Base-by-base conservation (phyloP, 2,113 vertebrate species). In the Centropus unirufus region DNA sequence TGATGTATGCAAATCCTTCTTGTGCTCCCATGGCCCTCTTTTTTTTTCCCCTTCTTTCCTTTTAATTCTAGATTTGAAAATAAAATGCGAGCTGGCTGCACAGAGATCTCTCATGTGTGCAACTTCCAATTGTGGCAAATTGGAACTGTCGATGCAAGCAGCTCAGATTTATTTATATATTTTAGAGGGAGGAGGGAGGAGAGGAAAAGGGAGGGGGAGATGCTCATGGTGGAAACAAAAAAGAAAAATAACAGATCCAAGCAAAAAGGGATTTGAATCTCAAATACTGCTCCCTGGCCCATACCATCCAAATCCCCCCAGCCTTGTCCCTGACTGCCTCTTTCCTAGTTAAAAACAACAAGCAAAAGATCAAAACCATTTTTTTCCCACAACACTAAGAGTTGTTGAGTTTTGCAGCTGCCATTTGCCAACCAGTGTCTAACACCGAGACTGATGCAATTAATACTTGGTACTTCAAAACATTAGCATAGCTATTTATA, bases 1-100 rank as follows among this genome's bases (percentile, higher is more conserved):
- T 97, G 95, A 97, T 97, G 89, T 97, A 98, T 98, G 97, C 93
- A 98, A 97, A 98, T 97, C 97, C 94, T 87, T 78, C 95, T 84
- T 96, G 81, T 94, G 96, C 96, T 97, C 94, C 96, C 95, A 66
- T 97, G 87, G 95, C 87, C 93, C 89, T 80, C 76, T 93, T 96
- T 86, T 91, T 91, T 91, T 78, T 9, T 1, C 14, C 46, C 5
- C 82, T 93, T 87, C 92, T 93, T 96, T 93, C 96, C 94, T 92
- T 94, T 97, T 95, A 96, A 97, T 97, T 97, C 93, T 93, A 95
- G 94, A 97, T 98, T 97, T 97, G 93, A 97, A 97, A 97, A 98
- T 97, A 97, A 97, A 98, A 97, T 97, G 91, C 34, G 92, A 91
- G 90, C 92, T 97, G 95, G 95, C 94, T 97, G 93, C 97, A 95